Evolutionary conservation across 2,113 vertebrate genomes (phyloP).

Genomic region (Haliaeetus leucogaster): DNA sequence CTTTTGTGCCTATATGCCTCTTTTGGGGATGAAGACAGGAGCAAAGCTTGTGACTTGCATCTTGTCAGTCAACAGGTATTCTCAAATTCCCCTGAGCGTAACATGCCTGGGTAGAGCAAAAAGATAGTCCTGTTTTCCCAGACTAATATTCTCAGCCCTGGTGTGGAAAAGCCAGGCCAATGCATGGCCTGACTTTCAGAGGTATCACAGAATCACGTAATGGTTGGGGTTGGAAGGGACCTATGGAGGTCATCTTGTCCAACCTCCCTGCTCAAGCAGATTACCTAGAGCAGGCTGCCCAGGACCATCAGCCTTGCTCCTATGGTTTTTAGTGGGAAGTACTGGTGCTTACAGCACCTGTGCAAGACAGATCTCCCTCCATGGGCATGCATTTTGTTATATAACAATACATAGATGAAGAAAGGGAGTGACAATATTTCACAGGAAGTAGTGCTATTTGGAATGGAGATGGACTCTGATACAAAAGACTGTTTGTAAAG

Average conservation of each 20-base stretch:
- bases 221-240: neutral
- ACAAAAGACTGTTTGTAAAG: neutral
- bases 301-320: neutral
- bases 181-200: neutral
- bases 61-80: neutral
- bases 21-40: neutral
- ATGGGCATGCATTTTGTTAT: neutral
- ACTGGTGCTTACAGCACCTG: neutral
- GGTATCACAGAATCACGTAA: rapidly evolving
- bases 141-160: neutral
- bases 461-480: neutral
- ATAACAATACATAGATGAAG: neutral
- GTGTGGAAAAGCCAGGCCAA: neutral
- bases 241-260: neutral
- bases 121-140: neutral
- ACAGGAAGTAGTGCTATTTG: neutral
- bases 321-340: neutral
- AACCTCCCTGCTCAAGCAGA: neutral
- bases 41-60: neutral
- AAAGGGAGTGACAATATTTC: neutral
- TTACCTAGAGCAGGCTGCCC: neutral
- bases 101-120: neutral
- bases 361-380: neutral
- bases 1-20: neutral
- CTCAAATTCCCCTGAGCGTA: neutral